phyloP scores from a whole-genome alignment of 2,797 vertebrate species.

The Coccyzus lansbergi region DNA sequence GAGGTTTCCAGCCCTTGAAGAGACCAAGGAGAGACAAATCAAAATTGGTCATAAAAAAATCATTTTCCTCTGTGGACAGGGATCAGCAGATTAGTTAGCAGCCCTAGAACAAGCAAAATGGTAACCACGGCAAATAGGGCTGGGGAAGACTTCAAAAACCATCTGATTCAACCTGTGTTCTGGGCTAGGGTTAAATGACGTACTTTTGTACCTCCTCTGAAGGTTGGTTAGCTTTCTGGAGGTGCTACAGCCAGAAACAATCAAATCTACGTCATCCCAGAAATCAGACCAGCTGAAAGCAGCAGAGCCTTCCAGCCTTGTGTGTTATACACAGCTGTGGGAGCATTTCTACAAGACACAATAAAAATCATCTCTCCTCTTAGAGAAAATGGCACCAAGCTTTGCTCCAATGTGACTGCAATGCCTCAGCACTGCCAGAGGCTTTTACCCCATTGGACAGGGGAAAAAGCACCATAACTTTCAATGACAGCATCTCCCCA shows the following conservation, averaged over 20 bases:
- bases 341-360: neutral
- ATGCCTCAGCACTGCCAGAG: neutral
- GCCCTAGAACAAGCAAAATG: neutral
- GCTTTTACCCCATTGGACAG: neutral
- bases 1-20: neutral
- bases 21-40: neutral
- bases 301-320: neutral
- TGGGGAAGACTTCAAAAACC: neutral
- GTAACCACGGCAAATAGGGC: neutral
- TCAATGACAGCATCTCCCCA: neutral
- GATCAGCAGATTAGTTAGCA: neutral
- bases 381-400: neutral
- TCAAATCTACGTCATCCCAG: neutral
- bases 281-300: rapidly evolving
- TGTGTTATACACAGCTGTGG: neutral
- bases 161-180: neutral
- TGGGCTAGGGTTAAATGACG: neutral
- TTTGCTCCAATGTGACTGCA: neutral
- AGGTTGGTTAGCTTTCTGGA: neutral
- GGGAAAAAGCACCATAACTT: neutral
- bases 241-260: neutral
- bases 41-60: neutral
- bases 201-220: neutral
- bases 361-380: neutral
- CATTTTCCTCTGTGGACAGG: neutral